phyloP scores from a whole-genome alignment of 1,140 invertebrate genomes.

The Conus betulinus region DNA sequence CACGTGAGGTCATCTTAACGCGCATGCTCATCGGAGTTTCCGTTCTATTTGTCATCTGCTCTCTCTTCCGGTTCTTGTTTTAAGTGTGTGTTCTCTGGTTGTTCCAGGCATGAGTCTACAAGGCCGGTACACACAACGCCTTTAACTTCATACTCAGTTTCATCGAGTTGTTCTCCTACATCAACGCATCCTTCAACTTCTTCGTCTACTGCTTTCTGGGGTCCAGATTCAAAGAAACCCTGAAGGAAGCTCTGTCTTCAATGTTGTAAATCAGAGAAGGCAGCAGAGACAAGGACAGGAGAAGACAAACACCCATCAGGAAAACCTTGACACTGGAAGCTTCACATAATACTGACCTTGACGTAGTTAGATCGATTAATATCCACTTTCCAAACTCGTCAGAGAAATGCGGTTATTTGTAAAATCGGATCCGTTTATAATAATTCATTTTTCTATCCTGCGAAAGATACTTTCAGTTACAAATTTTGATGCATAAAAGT shows the following conservation, averaged over 20 bases:
- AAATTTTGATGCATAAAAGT: too few species aligned
- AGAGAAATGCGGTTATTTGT: too few species aligned
- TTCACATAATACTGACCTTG: too few species aligned
- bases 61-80: neutral
- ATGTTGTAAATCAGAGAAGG: too few species aligned
- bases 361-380: too few species aligned
- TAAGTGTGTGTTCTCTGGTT: neutral
- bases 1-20: neutral
- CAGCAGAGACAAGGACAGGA: neutral
- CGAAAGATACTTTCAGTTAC: too few species aligned
- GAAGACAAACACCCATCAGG: neutral
- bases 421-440: too few species aligned
- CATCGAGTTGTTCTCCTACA: neutral
- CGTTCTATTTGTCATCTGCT: conserved; percentile 5
- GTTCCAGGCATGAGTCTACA: conserved; percentile 4
- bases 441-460: too few species aligned
- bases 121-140: neutral
- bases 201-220: conserved; percentile 2
- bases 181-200: conserved; percentile 10
- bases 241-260: neutral
- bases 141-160: neutral
- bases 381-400: too few species aligned
- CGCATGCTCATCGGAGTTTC: conserved; percentile 23
- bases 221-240: neutral
- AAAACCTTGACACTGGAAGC: neutral